Base-by-base conservation (phyloP, 2,113 vertebrate species). In the Leiothrix lutea region DNA sequence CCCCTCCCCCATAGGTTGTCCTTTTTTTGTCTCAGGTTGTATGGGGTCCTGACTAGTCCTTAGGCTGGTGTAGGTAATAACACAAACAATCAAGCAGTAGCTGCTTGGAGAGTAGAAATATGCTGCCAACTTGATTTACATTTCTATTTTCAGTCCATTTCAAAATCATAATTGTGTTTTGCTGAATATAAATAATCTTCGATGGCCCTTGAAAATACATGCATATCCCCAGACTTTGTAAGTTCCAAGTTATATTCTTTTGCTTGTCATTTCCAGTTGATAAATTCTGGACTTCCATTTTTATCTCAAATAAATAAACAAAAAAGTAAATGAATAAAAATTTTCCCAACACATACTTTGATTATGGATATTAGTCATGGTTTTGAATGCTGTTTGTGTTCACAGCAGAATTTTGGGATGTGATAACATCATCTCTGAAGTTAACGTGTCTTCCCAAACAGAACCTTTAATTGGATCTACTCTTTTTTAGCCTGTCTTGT, bases 301-400 rank as follows among this genome's bases (percentile, higher is more conserved):
- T 84, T 73, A 29, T 66, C 26, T 74, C 38, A 72, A 80, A 85
- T 84, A 91, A 89, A 54, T n/a, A 73, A 90, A 89, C 22, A n/a
- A 40, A 86, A 61, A 88, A 74, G 20, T 33, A 90, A 94, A 87
- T 67, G 22, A 89, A 86, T 86, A 74, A 81, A 80, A 94, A 20
- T 14, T 70, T 70, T 74, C 44, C 61, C 33, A 77, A 44, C 22
- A 20, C 14, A 25, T 74, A 17, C 64, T 84, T 1, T 56, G 82
- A 86, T 89, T 87, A 89, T 66, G 51, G 35, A 26, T 84, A 42
- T 96, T 94, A 87, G 44, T 92, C 72, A 84, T 84, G 80, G 60
- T 81, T 86, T 81, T 78, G 72, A 89, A 44, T 51, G 26, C 21
- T 86, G 33, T 65, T 89, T 87, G 44, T 91, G 44, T 81, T 95